These are phyloP conservation scores for Chelon labrosus DNA, from an alignment of 2,797 vertebrate genomes.

Conservation along the genomic window DNA sequence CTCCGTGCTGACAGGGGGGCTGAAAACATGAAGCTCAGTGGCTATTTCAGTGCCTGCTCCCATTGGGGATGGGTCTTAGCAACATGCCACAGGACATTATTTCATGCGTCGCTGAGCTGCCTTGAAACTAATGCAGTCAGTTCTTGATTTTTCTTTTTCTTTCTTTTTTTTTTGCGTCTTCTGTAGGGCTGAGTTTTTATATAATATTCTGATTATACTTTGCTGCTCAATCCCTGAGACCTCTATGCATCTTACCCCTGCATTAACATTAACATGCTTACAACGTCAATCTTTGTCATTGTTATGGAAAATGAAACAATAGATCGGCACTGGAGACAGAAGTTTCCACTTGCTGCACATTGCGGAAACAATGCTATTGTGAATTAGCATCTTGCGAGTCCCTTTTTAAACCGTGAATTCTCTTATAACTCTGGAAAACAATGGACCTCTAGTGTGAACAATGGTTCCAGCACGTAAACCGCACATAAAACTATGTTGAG, in stretches of 20 bases:
- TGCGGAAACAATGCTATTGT: constrained; percentile 39
- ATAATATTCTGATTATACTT: constrained; percentile 42
- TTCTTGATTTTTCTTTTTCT: constrained; percentile 80
- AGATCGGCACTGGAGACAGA: constrained; percentile 7
- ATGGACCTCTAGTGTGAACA: constrained; percentile 51
- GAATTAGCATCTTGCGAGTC: constrained; percentile 56
- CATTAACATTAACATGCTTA: constrained; percentile 21
- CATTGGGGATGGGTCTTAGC: constrained; percentile 81
- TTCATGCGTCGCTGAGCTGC: constrained; percentile 89
- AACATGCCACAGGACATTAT: constrained; percentile 87
- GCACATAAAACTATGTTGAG: constrained; percentile 55
- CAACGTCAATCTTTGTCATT: background rate
- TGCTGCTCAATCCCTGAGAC: constrained; percentile 15
- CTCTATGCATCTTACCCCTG: background rate
- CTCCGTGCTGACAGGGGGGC: constrained; percentile 43
- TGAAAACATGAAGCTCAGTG: constrained; percentile 51
- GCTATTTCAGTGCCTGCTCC: constrained; percentile 79
- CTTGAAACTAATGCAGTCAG: constrained; percentile 87
- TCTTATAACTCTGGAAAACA: constrained; percentile 58
- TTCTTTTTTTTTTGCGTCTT: constrained; percentile 69
- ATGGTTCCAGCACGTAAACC: constrained; percentile 49
- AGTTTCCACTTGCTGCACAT: constrained; percentile 22
- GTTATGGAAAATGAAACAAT: background rate
- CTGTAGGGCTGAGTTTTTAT: constrained; percentile 53
- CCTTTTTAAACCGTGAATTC: constrained; percentile 48